These are phyloP conservation scores for Noctua comes DNA, from an alignment of 2,888 invertebrate genomes.

Conservation along the genomic window DNA sequence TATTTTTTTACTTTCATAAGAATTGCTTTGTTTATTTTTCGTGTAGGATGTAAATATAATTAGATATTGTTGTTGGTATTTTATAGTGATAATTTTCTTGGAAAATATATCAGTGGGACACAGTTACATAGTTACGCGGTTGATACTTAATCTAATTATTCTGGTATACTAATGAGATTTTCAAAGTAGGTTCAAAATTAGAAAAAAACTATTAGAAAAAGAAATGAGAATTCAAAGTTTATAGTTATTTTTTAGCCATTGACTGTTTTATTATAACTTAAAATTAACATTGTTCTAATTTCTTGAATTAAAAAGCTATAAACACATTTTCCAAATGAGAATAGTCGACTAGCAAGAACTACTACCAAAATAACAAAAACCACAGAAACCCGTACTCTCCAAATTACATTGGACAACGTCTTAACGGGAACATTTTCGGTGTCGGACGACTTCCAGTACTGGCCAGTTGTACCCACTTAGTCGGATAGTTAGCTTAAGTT, in stretches of 20 bases:
- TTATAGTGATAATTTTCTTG: neutral
- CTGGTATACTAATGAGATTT: neutral
- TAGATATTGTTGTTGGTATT: neutral
- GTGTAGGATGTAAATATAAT: neutral
- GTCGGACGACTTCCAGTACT: constrained; percentile 44
- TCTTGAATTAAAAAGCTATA: neutral
- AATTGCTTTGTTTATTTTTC: constrained; percentile 7
- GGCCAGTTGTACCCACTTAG: constrained; percentile 55
- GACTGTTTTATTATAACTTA: neutral
- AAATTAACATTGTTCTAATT: neutral
- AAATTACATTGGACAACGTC: constrained; percentile 43
- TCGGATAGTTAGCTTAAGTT: constrained; percentile 72
- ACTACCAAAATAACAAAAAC: neutral
- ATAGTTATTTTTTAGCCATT: neutral
- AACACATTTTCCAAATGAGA: neutral
- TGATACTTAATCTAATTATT: neutral
- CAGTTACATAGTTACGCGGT: neutral
- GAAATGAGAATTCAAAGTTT: neutral
- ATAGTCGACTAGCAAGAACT: neutral
- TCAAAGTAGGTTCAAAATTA: neutral
- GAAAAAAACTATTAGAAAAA: neutral
- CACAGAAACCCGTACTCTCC: constrained; percentile 3
- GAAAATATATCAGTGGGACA: neutral
- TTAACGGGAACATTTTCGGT: constrained; percentile 56
- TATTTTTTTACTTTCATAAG: neutral